Evolutionary conservation across 35 echinoderm and acorn worm species (phyloP), one percentile per base, ranked within the genome.

Genomic region (Heliocidaris erythrogramma): DNA sequence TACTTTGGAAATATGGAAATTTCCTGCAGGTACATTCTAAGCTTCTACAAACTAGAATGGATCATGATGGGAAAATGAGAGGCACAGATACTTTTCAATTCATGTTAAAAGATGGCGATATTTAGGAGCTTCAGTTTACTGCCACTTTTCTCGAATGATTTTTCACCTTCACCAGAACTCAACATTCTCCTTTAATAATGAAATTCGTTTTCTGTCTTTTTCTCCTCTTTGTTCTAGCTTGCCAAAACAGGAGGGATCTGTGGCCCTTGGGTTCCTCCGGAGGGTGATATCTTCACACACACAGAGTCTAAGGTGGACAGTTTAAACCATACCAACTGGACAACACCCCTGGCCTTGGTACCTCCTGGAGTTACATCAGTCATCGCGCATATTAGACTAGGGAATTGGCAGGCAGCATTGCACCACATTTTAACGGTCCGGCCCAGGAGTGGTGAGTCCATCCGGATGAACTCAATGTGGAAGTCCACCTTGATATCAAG

Each of bases 191-290:
- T 60, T 14, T 60, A 60, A 60, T 60, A 60, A 13, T 60, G 5
- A 12, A 60, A 14, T 60, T 14, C 18, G 4, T n/a, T 78, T 24
- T 78, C 65, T 7, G 27, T 78, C 27, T 27, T 42, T 42, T 42
- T 78, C 21, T 78, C 5, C 7, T 78, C 52, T 78, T 78, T 78
- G 65, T n/a, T 78, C 65, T 21, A 78, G 65, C 65, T 78, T 78
- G 18, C 65, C 7, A n/a, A 78, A 21, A 31, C 85, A 24, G 85
- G 48, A 48, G 91, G 90, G 56, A 95, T 99, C 5, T 99, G 98
- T 31, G 98, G 98, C 16, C 98, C 98, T 30, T 99, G 98, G 98
- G 95, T 99, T 32, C 96, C 98, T n/a, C 98, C 98, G 1, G 31
- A 94, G 7, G 98, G 98, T 17, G 96, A 97, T 52, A 99, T 99